Percentiles rank a stretch among this genome's conserved stretches.
phyloP scores from a whole-genome alignment of 2,888 invertebrate genomes.

The Sphinx pinastri region DNA sequence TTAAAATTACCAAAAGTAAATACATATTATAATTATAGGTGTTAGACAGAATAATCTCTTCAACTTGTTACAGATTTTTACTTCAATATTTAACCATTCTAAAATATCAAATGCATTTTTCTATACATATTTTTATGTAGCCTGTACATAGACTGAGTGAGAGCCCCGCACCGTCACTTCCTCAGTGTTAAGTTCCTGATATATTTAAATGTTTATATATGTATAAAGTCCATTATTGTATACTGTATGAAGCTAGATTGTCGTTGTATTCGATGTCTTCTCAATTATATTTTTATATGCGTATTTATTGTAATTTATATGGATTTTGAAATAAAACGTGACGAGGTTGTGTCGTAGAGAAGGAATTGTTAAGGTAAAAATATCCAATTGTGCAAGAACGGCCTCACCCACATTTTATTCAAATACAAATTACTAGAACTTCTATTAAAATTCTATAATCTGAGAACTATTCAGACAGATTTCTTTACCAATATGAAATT shows the following conservation, averaged over 20 bases:
- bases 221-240: not conserved
- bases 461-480: too few relatives aligned
- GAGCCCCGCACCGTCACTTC: slow-evolving; percentile 29
- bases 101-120: not conserved
- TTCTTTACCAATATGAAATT: too few relatives aligned
- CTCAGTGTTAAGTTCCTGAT: slow-evolving; percentile 37
- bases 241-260: not conserved
- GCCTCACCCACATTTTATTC: too few relatives aligned
- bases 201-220: not conserved
- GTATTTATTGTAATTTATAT: slow-evolving; percentile 16
- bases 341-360: slow-evolving; percentile 17
- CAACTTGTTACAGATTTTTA: not conserved
- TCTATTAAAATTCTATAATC: too few relatives aligned
- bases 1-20: too few relatives aligned
- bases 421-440: too few relatives aligned
- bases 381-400: too few relatives aligned
- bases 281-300: slow-evolving; percentile 42
- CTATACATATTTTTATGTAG: not conserved
- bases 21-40: not conserved
- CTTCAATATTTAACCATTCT: slow-evolving; percentile 6
- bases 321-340: slow-evolving; percentile 26
- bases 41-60: not conserved
- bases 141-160: not conserved
- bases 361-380: not conserved
- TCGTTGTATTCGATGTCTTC: slow-evolving; percentile 32